Base-by-base conservation (phyloP, 92 coral and sea anemone species). In the Diadumene lineata region DNA sequence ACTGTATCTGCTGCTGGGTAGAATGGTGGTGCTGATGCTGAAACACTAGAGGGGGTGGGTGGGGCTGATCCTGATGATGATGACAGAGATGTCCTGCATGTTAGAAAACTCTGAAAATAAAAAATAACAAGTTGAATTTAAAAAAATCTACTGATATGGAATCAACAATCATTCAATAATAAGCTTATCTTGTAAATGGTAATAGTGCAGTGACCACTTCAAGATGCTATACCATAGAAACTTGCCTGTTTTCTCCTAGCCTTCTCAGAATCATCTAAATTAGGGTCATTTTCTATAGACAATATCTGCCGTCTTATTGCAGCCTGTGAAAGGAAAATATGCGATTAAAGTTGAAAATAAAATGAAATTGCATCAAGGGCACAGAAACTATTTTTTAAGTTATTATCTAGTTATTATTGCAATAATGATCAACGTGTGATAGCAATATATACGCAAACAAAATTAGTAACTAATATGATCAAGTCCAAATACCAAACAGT, bases 1-100 rank as follows among this genome's bases (percentile, higher is more conserved):
- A 96, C 99, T 11, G 94, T 96, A 79, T 92, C 99, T 11, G 99
- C 96, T 10, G 99, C 99, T 13, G 99, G 99, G 58, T 96, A 96
- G 48, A 96, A 96, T 34, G 99, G 97, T 1, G 92, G 80, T 25
- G 99, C 97, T 83, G 76, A 88, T 55, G 93, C 97, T 11, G 99
- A 96, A 21, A 96, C 92, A 32, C 92, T 88, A 34, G 97, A 89
- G 6, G 91, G 93, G 30, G 93, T 88, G 1, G 86, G 85, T 26
- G 98, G 92, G 30, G 96, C 90, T 26, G 98, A 88, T 74, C 97
- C 85, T 34, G 97, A 55, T 43, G 96, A 78, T 26, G 97, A 89
- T 55, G 90, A 85, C 29, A 86, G 78, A 7, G 87, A 71, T 22
- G 89, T 73, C 79, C 92, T 81, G 76, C 93, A 62, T 57, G 84